Conservation (phyloP, 2,888 invertebrate species). For the Thalpophila matura region DNA sequence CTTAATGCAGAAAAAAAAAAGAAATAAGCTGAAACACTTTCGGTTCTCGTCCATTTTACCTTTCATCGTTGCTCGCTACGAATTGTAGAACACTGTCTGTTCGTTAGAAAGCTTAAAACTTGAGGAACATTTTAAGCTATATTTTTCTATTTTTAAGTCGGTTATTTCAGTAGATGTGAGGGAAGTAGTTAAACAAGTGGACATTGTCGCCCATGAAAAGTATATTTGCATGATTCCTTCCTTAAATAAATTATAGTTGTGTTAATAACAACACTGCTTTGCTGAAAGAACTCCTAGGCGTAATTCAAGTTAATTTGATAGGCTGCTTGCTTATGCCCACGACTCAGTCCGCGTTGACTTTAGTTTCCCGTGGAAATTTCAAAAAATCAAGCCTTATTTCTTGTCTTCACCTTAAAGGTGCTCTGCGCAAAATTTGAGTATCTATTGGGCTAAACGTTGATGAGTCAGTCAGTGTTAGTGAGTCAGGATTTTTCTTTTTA, state of each 20-base stretch:
- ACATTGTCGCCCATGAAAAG: neutral
- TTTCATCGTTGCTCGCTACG: slow-evolving; percentile 49
- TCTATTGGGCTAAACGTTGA: too few species aligned
- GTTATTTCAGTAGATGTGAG: neutral
- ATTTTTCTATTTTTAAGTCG: neutral
- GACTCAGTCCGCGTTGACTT: too few species aligned
- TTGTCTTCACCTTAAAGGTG: too few species aligned
- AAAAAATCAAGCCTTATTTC: too few species aligned
- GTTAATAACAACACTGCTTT: neutral
- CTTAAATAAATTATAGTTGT: neutral
- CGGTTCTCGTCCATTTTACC: slow-evolving; percentile 71
- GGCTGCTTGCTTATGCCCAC: too few species aligned
- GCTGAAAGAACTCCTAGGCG: neutral
- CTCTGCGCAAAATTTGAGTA: too few species aligned
- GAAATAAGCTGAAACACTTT: slow-evolving; percentile 72
- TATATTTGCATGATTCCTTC: neutral
- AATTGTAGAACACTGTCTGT: slow-evolving; percentile 7
- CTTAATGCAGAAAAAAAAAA: slow-evolving; percentile 52
- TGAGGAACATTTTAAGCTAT: too few species aligned
- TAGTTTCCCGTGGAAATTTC: too few species aligned
- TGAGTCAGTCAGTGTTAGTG: too few species aligned
- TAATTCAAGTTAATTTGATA: too few species aligned
- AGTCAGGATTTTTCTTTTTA: too few species aligned
- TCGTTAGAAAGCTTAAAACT: neutral
- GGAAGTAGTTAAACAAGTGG: too few species aligned